Conservation (phyloP, 2,113 vertebrate species). For the Willisornis vidua region DNA sequence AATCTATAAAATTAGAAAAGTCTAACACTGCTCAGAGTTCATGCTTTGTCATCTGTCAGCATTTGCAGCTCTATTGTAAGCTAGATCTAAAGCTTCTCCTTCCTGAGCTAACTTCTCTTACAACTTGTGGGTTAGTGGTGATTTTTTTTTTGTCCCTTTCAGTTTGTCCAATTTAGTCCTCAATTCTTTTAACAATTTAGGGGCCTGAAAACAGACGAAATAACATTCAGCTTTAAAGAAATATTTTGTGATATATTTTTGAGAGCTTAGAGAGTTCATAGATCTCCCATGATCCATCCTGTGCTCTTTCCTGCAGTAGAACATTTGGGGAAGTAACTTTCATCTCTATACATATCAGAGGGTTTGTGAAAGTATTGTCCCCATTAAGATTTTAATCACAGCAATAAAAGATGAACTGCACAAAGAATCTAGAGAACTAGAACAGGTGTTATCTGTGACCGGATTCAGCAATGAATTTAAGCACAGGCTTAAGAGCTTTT, state of each 20-base stretch:
- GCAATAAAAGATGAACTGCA: background rate
- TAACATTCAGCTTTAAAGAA: constrained; percentile 8
- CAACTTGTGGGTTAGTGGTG: background rate
- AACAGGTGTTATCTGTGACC: background rate
- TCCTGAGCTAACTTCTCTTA: constrained; percentile 21
- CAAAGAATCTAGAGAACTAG: background rate
- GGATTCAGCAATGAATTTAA: constrained; percentile 20
- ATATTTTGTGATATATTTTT: background rate
- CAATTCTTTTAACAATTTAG: background rate
- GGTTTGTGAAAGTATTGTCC: constrained; percentile 2
- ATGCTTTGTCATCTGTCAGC: constrained; percentile 64
- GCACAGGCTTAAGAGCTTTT: constrained; percentile 9
- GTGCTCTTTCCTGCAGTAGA: background rate
- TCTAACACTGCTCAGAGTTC: constrained; percentile 47
- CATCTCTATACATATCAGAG: background rate
- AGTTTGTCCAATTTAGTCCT: background rate
- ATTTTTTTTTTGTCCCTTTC: background rate
- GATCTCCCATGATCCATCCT: background rate
- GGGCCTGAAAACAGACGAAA: background rate
- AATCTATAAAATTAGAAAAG: constrained; percentile 72
- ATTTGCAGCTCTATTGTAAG: constrained; percentile 49
- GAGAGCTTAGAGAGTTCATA: background rate
- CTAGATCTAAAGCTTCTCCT: constrained; percentile 39
- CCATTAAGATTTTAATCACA: constrained; percentile 26
- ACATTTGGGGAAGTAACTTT: constrained; percentile 1